Evolutionary conservation across 2,797 vertebrate genomes (phyloP), one percentile per base, ranked within the genome.

Genomic region (Adelosebastes latens): DNA sequence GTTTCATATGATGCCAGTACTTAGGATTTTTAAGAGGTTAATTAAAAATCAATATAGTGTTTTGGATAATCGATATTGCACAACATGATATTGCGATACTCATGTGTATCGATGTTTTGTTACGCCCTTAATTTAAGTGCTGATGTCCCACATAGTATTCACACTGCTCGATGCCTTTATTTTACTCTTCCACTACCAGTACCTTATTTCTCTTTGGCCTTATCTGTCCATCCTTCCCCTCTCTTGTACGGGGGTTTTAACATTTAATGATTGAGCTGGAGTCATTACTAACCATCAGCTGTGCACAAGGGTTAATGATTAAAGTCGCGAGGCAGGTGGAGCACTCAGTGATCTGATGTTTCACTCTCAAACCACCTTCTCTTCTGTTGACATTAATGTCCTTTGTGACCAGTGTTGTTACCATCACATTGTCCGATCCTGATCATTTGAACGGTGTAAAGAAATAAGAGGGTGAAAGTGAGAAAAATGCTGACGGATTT

Each of bases 291-390:
- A 74, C n/a, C 55, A 63, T 83, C 72, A 69, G 36, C 72, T 72
- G 73, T 67, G 60, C 66, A 62, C 60, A 70, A 55, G 53, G 68
- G 87, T 93, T 90, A 92, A 93, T 91, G 81, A 90, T 92, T 93
- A 87, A 75, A 65, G 61, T 32, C 2, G 2, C 20, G 60, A 59
- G 13, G 64, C 71, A 81, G 63, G 25, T 72, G 60, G 55, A 73
- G 18, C 9, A 31, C 60, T 68, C 32, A 20, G 53, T 46, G 18
- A 60, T 29, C 34, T 46, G 68, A 72, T 65, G 60, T 55, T 72
- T 80, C 29, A 58, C 36, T 22, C 22, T 65, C 2, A 76, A 64
- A 55, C 22, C 5, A 20, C 32, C 14, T 46, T 12, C 24, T 42
- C 6, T 55, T 46, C 34, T 36, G 4, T 70, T 61, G 27, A 18